phyloP scores from a whole-genome alignment of 2,113 vertebrate species.

The Eurystomus gularis region DNA sequence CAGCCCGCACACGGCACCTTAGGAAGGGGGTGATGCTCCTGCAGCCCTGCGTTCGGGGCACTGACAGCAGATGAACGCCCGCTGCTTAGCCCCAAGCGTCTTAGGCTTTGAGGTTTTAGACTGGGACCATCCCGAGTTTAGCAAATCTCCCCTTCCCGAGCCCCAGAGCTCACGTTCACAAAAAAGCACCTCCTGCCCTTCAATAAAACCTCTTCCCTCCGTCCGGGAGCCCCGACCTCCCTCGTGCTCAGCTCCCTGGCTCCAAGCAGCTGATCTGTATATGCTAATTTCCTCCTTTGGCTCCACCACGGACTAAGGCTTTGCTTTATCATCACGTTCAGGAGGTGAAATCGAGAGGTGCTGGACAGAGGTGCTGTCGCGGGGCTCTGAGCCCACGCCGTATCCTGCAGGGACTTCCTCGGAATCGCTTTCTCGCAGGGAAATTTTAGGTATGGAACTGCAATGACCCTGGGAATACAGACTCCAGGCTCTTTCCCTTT shows the following conservation, averaged over 20 bases:
- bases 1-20: fast-evolving
- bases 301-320: background rate
- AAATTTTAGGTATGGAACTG: conserved; percentile 66
- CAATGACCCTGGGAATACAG: conserved; percentile 33
- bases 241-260: background rate
- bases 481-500: conserved; percentile 50
- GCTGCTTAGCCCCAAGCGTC: background rate
- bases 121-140: background rate
- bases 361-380: background rate
- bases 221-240: background rate
- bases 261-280: background rate
- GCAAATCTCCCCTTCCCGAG: background rate
- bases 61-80: background rate
- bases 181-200: background rate
- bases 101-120: background rate
- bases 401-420: conserved; percentile 32
- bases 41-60: background rate
- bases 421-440: background rate
- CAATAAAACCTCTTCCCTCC: background rate
- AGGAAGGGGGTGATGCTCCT: background rate
- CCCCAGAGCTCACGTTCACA: background rate
- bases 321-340: background rate
- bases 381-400: too few relatives aligned
- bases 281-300: background rate
- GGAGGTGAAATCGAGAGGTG: background rate